Evolutionary conservation across 2,888 invertebrate species (phyloP), one percentile per base, ranked within the genome.

Genomic region (Chydorus sphaericus): DNA sequence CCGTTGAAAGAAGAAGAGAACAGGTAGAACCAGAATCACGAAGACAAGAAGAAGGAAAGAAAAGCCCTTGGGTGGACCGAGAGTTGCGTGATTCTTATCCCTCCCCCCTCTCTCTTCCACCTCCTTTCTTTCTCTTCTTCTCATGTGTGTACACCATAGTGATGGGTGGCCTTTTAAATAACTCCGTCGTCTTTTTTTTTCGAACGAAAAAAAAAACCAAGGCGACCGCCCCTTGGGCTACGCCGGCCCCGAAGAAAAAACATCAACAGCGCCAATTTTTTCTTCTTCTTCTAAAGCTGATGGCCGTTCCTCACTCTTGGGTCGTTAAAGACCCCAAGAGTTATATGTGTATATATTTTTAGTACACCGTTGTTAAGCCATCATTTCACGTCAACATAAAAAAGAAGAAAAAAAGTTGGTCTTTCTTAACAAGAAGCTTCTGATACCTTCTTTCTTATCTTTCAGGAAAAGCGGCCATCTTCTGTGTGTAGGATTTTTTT

Each of bases 41-140:
- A 44, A n/a, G 23, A 10, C 23, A 14, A 16, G 20, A 44, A 28
- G 28, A n/a, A 44, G 26, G 28, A n/a, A 44, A 7, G n/a, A 26
- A 44, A 23, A 11, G 11, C 44, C 44, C 44, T 5, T 5, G 44
- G 44, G 44, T 20, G 20, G 10, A 44, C 44, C 28, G 44, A 16
- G 23, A 44, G 44, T 44, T 44, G 44, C 44, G 44, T 44, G 44
- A 44, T 44, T 44, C 44, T 44, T 44, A 44, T 44, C 44, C 44
- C 23, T 28, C 28, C 28, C 26, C 11, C 18, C 26, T 23, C 28
- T n/a, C 28, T 10, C 11, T 16, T 39, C 39, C 20, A 10, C 8
- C n/a, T 39, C 8, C 10, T 23, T 44, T 26, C 23, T 10, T 44
- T 44, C 26, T 28, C 3, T 44, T 16, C 18, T 18, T 44, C 26